Conservation (phyloP, 1,140 invertebrate genomes). For the Pseudomyrmex sp. region DNA sequence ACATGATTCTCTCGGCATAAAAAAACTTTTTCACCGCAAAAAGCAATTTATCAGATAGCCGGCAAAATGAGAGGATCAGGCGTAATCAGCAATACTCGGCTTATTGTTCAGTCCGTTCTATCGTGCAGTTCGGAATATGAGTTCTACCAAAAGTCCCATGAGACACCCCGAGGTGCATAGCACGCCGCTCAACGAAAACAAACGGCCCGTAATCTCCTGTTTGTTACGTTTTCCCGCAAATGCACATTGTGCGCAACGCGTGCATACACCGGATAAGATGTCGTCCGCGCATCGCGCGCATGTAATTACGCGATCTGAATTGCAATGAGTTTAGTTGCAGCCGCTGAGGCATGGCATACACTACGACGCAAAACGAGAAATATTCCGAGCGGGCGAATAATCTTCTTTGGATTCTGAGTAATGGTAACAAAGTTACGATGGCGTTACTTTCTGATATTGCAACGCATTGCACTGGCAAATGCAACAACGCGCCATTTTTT, state of each 20-base stretch:
- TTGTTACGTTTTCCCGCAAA: constrained; percentile 53
- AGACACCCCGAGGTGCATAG: constrained; percentile 22
- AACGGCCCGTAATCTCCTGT: constrained; percentile 44
- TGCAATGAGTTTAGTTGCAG: constrained; percentile 54
- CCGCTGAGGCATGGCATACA: background rate
- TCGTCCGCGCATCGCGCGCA: constrained; percentile 39
- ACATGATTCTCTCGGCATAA: too few relatives aligned
- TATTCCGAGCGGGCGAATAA: constrained; percentile 46
- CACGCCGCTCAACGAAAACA: constrained; percentile 32
- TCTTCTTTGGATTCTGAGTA: constrained; percentile 28
- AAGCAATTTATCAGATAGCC: constrained; percentile 5
- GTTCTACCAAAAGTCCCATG: constrained; percentile 39
- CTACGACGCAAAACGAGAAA: constrained; percentile 47
- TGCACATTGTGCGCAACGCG: constrained; percentile 44
- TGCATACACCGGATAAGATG: constrained; percentile 47
- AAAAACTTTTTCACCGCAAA: background rate
- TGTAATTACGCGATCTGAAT: constrained; percentile 62
- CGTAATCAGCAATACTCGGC: constrained; percentile 13
- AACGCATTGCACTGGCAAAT: constrained; percentile 36
- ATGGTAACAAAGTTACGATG: background rate
- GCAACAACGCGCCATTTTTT: constrained; percentile 30
- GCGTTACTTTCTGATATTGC: constrained; percentile 34
- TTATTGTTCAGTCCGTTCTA: constrained; percentile 20
- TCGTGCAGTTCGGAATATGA: constrained; percentile 41
- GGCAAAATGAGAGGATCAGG: background rate